Percentiles rank a stretch among this genome's conserved stretches.
Conservation (phyloP, 2,113 vertebrate genomes). For the Numenius arquata region DNA sequence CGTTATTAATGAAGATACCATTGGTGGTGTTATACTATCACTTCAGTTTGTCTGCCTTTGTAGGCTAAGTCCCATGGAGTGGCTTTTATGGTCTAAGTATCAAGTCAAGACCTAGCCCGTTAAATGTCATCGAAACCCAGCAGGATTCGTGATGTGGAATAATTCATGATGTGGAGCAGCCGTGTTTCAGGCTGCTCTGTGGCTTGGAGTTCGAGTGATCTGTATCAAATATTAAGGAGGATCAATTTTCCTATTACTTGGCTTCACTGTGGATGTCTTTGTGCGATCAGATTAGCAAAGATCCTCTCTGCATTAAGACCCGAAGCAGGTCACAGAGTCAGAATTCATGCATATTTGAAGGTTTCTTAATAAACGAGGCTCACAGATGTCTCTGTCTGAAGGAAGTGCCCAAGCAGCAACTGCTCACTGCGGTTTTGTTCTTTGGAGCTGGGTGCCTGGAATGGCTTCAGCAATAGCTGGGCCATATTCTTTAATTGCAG, state of each 20-base stretch:
- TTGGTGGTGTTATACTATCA: accelerated
- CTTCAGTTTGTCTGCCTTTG: neutral
- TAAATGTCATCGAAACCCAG: neutral
- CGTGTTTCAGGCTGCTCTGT: neutral
- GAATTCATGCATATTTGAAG: neutral
- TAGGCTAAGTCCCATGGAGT: neutral
- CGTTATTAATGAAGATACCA: neutral
- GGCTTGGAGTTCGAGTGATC: neutral
- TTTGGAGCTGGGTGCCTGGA: neutral
- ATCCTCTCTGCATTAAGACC: neutral
- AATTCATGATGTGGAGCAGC: neutral
- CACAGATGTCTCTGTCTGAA: neutral
- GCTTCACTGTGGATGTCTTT: neutral
- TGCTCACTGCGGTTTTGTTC: neutral
- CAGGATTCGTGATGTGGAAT: neutral
- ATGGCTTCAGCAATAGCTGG: neutral
- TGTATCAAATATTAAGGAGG: neutral
- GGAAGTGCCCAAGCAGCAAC: neutral
- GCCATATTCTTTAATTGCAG: neutral
- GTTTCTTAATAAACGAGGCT: neutral
- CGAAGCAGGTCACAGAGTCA: neutral
- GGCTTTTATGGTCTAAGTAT: neutral
- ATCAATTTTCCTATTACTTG: neutral
- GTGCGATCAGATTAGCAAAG: neutral
- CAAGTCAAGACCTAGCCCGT: neutral